These are phyloP conservation scores for Galagoides demidoff DNA, from an alignment of 2,797 vertebrate genomes.

Conservation along the genomic window DNA sequence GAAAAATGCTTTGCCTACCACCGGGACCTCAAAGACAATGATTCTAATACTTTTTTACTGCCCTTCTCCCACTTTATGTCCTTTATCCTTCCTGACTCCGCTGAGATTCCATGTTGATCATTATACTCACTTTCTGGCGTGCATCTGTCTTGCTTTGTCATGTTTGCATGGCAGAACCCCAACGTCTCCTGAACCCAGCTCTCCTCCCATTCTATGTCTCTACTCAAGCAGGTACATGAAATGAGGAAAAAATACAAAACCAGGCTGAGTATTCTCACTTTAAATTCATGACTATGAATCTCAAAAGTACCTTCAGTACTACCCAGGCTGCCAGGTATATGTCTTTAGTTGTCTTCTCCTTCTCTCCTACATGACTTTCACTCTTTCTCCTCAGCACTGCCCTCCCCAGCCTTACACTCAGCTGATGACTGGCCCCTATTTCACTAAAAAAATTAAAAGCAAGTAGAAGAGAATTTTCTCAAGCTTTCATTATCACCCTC, in stretches of 20 bases:
- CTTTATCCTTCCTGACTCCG: background rate
- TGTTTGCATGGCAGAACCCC: background rate
- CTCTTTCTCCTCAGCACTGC: background rate
- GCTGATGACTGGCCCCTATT: background rate
- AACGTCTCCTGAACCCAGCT: background rate
- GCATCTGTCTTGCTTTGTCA: background rate
- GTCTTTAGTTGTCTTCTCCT: constrained; percentile 7
- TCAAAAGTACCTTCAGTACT: background rate
- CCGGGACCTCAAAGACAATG: background rate
- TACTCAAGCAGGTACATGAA: background rate
- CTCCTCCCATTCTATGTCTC: background rate
- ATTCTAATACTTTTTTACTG: background rate
- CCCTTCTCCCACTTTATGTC: background rate
- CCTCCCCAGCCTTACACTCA: background rate
- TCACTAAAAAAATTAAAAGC: constrained; percentile 46
- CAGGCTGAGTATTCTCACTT: background rate
- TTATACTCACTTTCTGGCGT: background rate
- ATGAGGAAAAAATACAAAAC: background rate
- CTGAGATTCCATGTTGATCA: background rate
- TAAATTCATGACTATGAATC: background rate
- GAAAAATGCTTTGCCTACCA: background rate
- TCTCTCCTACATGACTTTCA: background rate
- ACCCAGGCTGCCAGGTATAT: background rate
- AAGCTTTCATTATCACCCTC: background rate
- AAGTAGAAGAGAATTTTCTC: constrained; percentile 3